Conservation (phyloP, 2,888 invertebrate species). For the Xylota sylvarum region DNA sequence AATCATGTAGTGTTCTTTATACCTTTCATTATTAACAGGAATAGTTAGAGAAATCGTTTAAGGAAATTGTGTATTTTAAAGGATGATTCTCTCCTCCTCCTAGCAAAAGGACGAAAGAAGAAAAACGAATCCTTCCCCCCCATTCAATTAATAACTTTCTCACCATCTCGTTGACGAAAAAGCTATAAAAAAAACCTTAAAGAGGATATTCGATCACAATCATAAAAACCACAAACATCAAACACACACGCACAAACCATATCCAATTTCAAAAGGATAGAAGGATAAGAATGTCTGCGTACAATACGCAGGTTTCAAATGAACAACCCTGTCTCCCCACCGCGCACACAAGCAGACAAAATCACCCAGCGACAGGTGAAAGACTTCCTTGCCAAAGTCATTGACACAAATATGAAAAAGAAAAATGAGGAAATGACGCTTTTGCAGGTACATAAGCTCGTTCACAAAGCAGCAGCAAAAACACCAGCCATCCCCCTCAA, state of each 20-base stretch:
- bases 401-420: conserved; percentile 49
- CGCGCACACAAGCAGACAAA: not conserved
- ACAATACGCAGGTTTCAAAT: conserved; percentile 21
- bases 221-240: conserved; percentile 27
- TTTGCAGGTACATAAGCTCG: conserved; percentile 20
- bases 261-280: conserved; percentile 48
- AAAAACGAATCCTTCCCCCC: not conserved
- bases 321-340: not conserved
- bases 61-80: conserved; percentile 29
- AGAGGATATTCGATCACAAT: conserved; percentile 41
- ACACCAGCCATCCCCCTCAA: not conserved
- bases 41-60: conserved; percentile 13
- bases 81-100: no score
- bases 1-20: not conserved
- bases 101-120: not conserved
- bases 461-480: conserved; percentile 13
- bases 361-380: conserved; percentile 44
- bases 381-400: conserved; percentile 48
- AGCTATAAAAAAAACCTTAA: conserved; percentile 26
- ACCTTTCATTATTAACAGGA: not conserved
- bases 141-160: conserved; percentile 30
- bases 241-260: conserved; percentile 34
- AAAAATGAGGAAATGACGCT: conserved; percentile 57
- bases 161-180: not conserved
- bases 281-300: conserved; percentile 20